A percentile compares a stretch with the other conserved stretches of the same genome.
phyloP scores from a whole-genome alignment of 64 coral and sea anemone genomes.

The Stichodactyla helianthus region DNA sequence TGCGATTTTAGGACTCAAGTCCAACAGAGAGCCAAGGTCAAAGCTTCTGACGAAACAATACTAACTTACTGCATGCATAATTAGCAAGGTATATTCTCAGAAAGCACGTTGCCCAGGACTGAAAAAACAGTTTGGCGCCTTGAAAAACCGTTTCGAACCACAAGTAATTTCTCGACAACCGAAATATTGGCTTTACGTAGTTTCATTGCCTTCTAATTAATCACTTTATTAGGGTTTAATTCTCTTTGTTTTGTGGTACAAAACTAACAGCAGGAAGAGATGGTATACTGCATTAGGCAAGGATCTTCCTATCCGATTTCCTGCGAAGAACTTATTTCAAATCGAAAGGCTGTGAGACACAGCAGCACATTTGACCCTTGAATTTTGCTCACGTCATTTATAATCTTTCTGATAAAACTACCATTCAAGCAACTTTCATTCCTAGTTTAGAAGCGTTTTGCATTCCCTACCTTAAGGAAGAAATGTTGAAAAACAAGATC shows the following conservation, averaged over 20 bases:
- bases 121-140: neutral
- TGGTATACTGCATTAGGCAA: too few species aligned
- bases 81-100: neutral
- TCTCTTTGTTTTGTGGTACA: neutral
- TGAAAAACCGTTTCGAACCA: neutral
- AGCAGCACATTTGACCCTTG: too few species aligned
- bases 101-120: neutral
- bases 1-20: neutral
- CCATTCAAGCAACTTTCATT: too few species aligned
- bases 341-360: too few species aligned
- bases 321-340: too few species aligned
- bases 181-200: neutral
- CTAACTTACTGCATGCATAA: neutral
- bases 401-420: too few species aligned
- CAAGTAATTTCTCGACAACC: neutral
- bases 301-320: too few species aligned
- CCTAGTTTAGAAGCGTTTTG: too few species aligned
- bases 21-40: neutral
- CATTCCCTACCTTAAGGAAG: too few species aligned
- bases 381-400: too few species aligned
- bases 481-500: too few species aligned
- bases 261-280: neutral
- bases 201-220: neutral
- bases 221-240: neutral
- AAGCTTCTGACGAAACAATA: neutral